Evolutionary conservation across 2,113 vertebrate genomes (phyloP), one percentile per base, ranked within the genome.

Genomic region (Azemiops feae): DNA sequence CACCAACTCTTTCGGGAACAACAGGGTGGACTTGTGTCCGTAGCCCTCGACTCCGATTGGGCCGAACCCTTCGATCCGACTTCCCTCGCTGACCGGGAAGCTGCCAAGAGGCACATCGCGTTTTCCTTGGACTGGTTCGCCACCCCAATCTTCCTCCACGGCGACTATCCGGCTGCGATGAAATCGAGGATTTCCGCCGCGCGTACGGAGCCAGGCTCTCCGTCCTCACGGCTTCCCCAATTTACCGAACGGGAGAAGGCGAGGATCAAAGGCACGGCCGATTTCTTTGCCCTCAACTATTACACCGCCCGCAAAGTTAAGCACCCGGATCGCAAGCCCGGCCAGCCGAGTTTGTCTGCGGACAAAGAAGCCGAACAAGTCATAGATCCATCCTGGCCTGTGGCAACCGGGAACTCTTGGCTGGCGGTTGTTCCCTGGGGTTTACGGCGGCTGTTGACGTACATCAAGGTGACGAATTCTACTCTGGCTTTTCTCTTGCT

Each of bases 221-320:
- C 93, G 3, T 93, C 90, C 0, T 94, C 92, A 25, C 96, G 97
- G 54, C 97, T 99, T 92, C 98, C 97, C 14, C 95, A 94, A 88
- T 98, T 98, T 95, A 98, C 97, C 5, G 92, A 98, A 8, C 97
- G 98, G 22, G 96, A 96, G 95, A 98, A 98, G 91, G 97, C 91
- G 0, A 91, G 93, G 47, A 93, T 98, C 91, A 94, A 98, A 90
- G 98, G 98, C 93, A 98, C 98, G 2, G 98, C 98, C 2, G 98
- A 98, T 95, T 99, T 98, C 94, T 99, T 99, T 92, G 97, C 98
- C 3, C 91, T 99, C 45, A 98, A 99, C 85, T 98, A 98, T 95
- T 99, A 98, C 7, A 98, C 97, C 0, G 96, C 98, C 57, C 95
- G 97, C 18, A 97, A 98, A 94, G 96, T 98, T 74, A 98, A 94